These are phyloP conservation scores for Dasyurus viverrinus DNA, from an alignment of 2,113 vertebrate species.

Conservation along the genomic window DNA sequence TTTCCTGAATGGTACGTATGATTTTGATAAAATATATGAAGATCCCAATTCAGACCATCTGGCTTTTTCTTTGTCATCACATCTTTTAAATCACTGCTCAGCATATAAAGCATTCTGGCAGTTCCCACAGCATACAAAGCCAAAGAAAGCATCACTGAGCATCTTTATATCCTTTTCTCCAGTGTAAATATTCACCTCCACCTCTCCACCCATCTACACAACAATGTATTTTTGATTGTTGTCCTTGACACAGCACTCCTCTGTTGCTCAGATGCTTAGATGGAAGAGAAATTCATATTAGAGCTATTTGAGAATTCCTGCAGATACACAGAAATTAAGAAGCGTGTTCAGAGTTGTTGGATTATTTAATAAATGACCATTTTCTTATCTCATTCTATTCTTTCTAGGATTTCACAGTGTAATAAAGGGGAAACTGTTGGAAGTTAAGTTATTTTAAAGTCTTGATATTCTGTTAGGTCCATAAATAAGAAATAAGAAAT, in stretches of 20 bases:
- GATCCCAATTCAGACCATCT: slow-evolving; percentile 28
- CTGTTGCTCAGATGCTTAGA: slow-evolving; percentile 21
- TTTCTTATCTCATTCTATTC: background rate
- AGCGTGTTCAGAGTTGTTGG: background rate
- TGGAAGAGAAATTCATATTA: slow-evolving; percentile 9
- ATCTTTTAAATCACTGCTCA: background rate
- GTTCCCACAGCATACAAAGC: background rate
- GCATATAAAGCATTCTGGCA: slow-evolving; percentile 1
- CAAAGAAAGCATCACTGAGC: slow-evolving; percentile 22
- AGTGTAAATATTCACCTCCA: background rate
- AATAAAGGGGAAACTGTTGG: slow-evolving; percentile 14
- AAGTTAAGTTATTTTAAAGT: slow-evolving; percentile 34
- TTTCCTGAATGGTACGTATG: slow-evolving; percentile 12
- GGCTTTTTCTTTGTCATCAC: slow-evolving; percentile 45
- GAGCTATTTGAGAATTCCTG: slow-evolving; percentile 8
- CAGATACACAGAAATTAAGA: slow-evolving; percentile 33
- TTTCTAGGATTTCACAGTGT: background rate
- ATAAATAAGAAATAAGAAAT: slow-evolving; percentile 36
- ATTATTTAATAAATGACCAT: slow-evolving; percentile 20
- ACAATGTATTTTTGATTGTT: background rate
- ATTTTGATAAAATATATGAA: slow-evolving; percentile 61
- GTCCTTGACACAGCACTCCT: background rate
- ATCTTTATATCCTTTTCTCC: background rate
- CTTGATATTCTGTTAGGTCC: slow-evolving; percentile 32
- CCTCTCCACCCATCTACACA: background rate